Conservation (phyloP, 2,888 invertebrate genomes). For the Athalia circularis region DNA sequence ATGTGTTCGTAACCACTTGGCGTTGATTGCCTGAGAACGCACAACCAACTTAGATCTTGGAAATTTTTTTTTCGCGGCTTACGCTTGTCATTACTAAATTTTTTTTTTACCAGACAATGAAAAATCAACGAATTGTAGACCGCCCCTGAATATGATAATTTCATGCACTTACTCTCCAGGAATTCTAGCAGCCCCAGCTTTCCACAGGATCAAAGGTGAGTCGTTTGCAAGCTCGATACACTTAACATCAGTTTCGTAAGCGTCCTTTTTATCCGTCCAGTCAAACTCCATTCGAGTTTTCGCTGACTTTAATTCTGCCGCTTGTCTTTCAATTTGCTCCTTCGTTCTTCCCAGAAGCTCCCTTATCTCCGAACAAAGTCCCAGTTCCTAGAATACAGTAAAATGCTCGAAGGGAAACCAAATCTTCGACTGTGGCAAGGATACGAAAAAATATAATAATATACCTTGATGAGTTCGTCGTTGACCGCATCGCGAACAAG, state of each 20-base stretch:
- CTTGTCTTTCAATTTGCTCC: conserved; percentile 82
- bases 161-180: conserved; percentile 79
- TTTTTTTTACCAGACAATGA: neutral
- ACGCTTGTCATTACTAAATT: too few relatives aligned
- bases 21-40: conserved; percentile 82
- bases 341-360: conserved; percentile 79
- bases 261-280: conserved; percentile 92
- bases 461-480: conserved; percentile 82
- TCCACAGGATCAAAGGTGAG: conserved; percentile 84
- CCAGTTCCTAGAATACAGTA: conserved; percentile 76
- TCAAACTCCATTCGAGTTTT: conserved; percentile 91
- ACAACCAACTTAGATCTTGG: neutral
- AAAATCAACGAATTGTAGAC: neutral
- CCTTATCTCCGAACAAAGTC: conserved; percentile 82
- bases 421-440: neutral
- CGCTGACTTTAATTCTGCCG: conserved; percentile 85
- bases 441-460: neutral
- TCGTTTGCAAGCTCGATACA: conserved; percentile 83
- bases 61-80: too few relatives aligned
- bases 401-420: neutral
- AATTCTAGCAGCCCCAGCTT: conserved; percentile 87
- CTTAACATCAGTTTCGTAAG: conserved; percentile 84
- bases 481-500: conserved; percentile 86
- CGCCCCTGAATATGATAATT: neutral
- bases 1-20: conserved; percentile 91